Percentiles rank a stretch among this genome's conserved stretches.
Evolutionary conservation across 2,797 vertebrate species (phyloP).

Genomic region (Eulemur mongoz): DNA sequence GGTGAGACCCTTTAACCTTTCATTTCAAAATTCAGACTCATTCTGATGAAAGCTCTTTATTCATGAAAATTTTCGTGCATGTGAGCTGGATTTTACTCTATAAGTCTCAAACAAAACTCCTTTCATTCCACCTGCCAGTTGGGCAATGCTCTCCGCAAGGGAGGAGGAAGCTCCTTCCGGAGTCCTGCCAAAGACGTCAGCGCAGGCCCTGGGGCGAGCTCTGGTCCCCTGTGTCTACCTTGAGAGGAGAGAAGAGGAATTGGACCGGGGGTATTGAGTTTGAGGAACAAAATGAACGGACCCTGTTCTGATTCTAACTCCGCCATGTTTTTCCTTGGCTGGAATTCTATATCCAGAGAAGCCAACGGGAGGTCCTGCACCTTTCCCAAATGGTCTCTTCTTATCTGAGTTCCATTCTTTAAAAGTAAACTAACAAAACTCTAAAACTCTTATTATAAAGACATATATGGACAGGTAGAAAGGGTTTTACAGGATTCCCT

Average conservation of each 20-base stretch:
- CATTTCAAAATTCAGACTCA: background rate
- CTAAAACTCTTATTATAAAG: background rate
- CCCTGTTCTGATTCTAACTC: background rate
- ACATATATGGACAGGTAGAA: background rate
- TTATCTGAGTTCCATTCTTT: background rate
- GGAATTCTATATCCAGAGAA: background rate
- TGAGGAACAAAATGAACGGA: background rate
- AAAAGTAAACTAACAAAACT: background rate
- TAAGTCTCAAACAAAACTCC: slow-evolving; percentile 58
- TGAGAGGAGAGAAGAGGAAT: background rate
- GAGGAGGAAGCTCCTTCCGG: background rate
- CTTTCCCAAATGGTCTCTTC: background rate
- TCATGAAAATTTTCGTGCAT: background rate
- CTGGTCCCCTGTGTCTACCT: background rate
- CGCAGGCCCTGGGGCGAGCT: background rate
- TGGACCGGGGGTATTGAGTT: background rate
- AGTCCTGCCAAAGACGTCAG: slow-evolving; percentile 26
- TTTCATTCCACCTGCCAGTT: slow-evolving; percentile 47
- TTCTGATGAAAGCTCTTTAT: background rate
- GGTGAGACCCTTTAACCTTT: background rate
- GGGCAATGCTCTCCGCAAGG: background rate
- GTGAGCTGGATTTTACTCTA: background rate
- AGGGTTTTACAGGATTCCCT: background rate
- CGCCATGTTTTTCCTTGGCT: slow-evolving; percentile 23
- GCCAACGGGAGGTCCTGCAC: background rate